Evolutionary conservation across 92 coral and sea anemone species (phyloP), one percentile per base, ranked within the genome.

Genomic region (Palythoa heliodiscus): DNA sequence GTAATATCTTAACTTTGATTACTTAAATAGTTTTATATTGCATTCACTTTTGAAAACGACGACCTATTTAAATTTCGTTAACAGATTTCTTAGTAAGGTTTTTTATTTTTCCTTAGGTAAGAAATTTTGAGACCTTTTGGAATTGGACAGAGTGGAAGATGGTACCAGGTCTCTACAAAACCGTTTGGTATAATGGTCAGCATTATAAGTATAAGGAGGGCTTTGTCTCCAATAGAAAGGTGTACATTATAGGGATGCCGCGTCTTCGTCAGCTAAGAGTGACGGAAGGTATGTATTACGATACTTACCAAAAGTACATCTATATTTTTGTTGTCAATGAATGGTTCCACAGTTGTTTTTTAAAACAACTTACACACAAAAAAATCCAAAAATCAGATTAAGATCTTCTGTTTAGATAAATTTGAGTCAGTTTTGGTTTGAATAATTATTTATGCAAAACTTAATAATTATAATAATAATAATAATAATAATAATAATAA

Each of bases 181-280:
- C 90, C 20, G 86, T 79, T 50, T 94, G 98, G 98, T 96, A 96
- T 92, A 94, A 96, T 67, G 98, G 95, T 14, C 74, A 92, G 54
- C 68, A 83, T 25, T 91, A 92, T 71, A 90, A 92, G 87, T 94
- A 94, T 82, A 83, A 95, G 29, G 97, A 96, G 52, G 98, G 98
- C 2, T 95, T 92, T 54, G 82, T 95, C 19, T 94, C 98, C 14
- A 92, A 95, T 82, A 73, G 92, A 71, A 90, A 89, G 12, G 90
- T 90, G 35, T 95, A 94, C 85, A 39, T 91, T 69, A 96, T 95
- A 52, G 98, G 98, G 24, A 94, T 95, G 93, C 98, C 98, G 12
- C 89, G 98, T 48, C 73, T 92, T 57, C 84, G 98, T 54, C 98
- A 95, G 74, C 96, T 95, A 2, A 87, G 98, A 87, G 91, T 92